Conservation (phyloP, 2,113 vertebrate species). For the rat (Rattus norvegicus) region DNA sequence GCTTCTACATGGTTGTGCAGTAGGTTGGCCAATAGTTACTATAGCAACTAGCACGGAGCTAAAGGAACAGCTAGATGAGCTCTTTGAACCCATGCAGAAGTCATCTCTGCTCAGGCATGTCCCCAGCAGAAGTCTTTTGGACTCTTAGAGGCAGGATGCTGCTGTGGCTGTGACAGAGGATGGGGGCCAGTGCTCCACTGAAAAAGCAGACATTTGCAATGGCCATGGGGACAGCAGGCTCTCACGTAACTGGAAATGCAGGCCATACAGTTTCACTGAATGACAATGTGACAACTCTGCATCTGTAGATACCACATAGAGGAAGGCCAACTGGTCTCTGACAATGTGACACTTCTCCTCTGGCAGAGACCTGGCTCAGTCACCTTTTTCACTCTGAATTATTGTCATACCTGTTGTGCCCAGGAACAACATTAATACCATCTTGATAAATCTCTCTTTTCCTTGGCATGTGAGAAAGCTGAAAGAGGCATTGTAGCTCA, state of each 20-base stretch:
- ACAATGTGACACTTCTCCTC: conserved; percentile 82
- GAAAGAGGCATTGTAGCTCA: conserved; percentile 84
- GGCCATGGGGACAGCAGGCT: conserved; percentile 79
- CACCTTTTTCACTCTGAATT: conserved; percentile 83
- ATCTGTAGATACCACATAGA: conserved; percentile 83
- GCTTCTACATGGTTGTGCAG: conserved; percentile 76
- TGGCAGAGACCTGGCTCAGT: conserved; percentile 83
- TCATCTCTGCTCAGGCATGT: neutral
- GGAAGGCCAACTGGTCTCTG: conserved; percentile 83
- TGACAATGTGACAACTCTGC: conserved; percentile 78
- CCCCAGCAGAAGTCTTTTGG: neutral
- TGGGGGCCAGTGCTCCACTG: conserved; percentile 84
- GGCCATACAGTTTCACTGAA: conserved; percentile 83
- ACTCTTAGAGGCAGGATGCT: conserved; percentile 54
- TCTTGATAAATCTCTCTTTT: conserved; percentile 84
- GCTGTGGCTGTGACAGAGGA: conserved; percentile 83
- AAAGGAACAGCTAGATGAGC: neutral
- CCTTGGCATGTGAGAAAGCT: conserved; percentile 80
- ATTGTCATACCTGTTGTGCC: conserved; percentile 76
- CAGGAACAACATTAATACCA: conserved; percentile 82
- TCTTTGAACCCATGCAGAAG: neutral
- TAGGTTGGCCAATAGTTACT: conserved; percentile 75
- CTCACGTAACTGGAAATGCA: conserved; percentile 81
- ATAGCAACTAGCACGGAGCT: neutral
- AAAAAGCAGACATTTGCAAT: conserved; percentile 90